Evolutionary conservation across 1,140 invertebrate species (phyloP), one percentile per base, ranked within the genome.

Genomic region (Bradysia coprophila): DNA sequence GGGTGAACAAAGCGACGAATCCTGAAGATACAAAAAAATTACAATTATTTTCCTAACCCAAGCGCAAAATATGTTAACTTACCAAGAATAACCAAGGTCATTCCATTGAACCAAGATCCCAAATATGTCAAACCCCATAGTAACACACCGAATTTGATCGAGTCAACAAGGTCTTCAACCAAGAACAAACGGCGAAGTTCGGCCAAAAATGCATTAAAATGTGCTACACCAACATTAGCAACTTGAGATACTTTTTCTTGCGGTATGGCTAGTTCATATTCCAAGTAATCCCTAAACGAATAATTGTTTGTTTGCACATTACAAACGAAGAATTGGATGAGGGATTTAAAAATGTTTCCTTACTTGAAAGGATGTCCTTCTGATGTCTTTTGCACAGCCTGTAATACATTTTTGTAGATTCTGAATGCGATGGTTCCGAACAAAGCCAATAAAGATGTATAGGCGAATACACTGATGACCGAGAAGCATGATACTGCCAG

Each of bases 291-390:
- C 65, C 86, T 92, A 61, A 11, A 72, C 64, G 54, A 58, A 45
- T 47, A 28, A 28, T 28, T 6, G 24, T 28, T 28, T 28, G 24
- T 24, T 33, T 41, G 8, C 18, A 34, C 11, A 42, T 19, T 1
- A 21, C 18, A 18, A 15, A 46, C 15, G 36, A 39, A 38, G 18
- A 33, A 23, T 20, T n/a, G n/a, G n/a, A 31, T 15, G 32, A 13
- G 38, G 2, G 28, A 19, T 18, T 31, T 19, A 18, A 6, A 42
- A n/a, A 18, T 38, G 21, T 32, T 38, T 22, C 22, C 74, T 78
- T 62, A 92, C 89, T 94, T 91, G 79, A 97, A 97, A 44, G 94
- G 92, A 66, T 98, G 90, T 59, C 88, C 89, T 57, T 95, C 91
- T 51, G 83, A 81, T 48, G 90, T 93, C 66, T 98, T 98, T 66